Conservation (phyloP, 2,797 vertebrate species). For the Pseudocheirus occidentalis region DNA sequence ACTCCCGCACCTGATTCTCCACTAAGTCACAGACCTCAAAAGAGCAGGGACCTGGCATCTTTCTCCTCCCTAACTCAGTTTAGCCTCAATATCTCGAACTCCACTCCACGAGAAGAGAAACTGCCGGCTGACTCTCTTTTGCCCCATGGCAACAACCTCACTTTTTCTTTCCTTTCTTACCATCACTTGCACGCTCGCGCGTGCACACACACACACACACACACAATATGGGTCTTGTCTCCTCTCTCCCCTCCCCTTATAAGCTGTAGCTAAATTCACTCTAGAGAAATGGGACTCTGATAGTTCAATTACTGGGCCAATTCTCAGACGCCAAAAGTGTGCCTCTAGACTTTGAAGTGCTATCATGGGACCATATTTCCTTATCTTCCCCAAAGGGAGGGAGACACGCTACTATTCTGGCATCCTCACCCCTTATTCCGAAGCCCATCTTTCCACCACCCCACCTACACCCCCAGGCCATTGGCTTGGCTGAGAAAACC, state of each 20-base stretch:
- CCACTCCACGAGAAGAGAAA: slow-evolving; percentile 10
- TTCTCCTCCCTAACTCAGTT: not conserved
- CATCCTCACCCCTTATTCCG: not conserved
- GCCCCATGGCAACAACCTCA: slow-evolving; percentile 47
- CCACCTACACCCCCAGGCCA: not conserved
- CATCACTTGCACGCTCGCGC: slow-evolving; percentile 34
- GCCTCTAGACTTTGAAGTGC: slow-evolving; percentile 20
- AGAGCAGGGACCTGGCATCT: not conserved
- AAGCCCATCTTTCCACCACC: not conserved
- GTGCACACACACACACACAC: slow-evolving; percentile 15
- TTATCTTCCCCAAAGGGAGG: not conserved
- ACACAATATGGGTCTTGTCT: slow-evolving; percentile 50
- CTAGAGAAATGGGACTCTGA: not conserved
- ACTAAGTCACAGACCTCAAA: slow-evolving; percentile 46
- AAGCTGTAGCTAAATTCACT: not conserved
- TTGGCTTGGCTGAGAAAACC: not conserved
- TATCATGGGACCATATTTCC: not conserved
- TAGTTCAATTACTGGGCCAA: not conserved
- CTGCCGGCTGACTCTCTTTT: slow-evolving; percentile 2
- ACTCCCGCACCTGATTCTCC: slow-evolving; percentile 61
- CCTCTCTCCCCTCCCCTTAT: slow-evolving; percentile 38
- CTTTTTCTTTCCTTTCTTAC: slow-evolving; percentile 7
- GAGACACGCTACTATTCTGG: slow-evolving; percentile 5
- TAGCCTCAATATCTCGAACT: slow-evolving; percentile 26
- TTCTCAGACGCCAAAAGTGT: not conserved